These are phyloP conservation scores for Papilio elwesi DNA, from an alignment of 2,888 invertebrate genomes.

Conservation along the genomic window DNA sequence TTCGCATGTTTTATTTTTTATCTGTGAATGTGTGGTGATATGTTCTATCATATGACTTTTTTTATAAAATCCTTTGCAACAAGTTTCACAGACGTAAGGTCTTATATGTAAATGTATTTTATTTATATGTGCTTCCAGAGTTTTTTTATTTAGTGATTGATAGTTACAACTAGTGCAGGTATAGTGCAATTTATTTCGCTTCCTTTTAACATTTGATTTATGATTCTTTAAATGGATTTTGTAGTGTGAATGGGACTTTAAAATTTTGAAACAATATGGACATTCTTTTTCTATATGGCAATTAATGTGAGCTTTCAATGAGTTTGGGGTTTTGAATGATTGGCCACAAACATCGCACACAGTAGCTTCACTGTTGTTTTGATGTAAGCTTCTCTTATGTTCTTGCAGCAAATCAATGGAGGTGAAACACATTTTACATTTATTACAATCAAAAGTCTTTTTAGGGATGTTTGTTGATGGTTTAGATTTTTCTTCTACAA, in stretches of 20 bases:
- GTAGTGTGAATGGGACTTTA: constrained; percentile 58
- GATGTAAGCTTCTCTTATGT: constrained; percentile 46
- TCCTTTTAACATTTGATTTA: constrained; percentile 45
- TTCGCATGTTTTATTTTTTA: constrained; percentile 60
- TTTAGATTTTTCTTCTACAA: constrained; percentile 32
- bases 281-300: constrained; percentile 55
- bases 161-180: constrained; percentile 58
- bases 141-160: constrained; percentile 55
- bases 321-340: constrained; percentile 47
- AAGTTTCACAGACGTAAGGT: constrained; percentile 59
- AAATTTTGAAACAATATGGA: constrained; percentile 55
- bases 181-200: constrained; percentile 47
- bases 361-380: constrained; percentile 46
- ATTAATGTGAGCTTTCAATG: constrained; percentile 53
- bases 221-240: constrained; percentile 55
- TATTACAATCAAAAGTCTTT: constrained; percentile 33
- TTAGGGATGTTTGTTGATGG: background rate
- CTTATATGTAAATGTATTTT: constrained; percentile 59
- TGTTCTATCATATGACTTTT: constrained; percentile 64
- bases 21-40: constrained; percentile 52
- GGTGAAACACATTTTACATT: constrained; percentile 49
- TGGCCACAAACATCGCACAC: constrained; percentile 58
- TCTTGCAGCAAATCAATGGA: constrained; percentile 44
- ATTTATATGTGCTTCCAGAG: constrained; percentile 63
- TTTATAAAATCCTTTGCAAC: constrained; percentile 64